Base-by-base conservation (phyloP, 2,113 vertebrate species). In the Falcunculus frontatus region DNA sequence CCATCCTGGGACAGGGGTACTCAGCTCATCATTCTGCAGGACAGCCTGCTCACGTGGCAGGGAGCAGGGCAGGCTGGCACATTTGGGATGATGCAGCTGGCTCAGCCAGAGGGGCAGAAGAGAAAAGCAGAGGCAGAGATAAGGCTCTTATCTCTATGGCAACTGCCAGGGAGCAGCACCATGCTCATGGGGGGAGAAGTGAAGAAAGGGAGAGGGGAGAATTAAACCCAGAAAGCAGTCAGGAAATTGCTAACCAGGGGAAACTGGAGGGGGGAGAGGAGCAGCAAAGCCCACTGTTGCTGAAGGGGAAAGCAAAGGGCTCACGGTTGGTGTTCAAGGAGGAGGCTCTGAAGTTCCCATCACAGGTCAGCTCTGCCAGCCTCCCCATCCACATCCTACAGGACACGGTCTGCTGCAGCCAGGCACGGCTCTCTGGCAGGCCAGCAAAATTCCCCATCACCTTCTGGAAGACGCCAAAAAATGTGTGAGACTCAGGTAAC, bases 81-180 rank as follows among this genome's bases (percentile, higher is more conserved):
- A 7, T 8, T 18, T 4, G 65, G 64, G 72, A 27, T 21, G n/a
- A 29, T 9, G 35, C 55, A 64, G 70, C 17, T 55, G 68, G 50
- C 52, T 47, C 73, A 82, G 68, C 10, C 60, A 86, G 72, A 57
- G 46, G 47, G 35, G 32, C 29, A 90, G 60, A 35, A 87, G 19
- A 87, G 20, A 52, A 77, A 84, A 63, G 33, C 69, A 94, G 55
- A 74, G 44, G 64, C 33, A 77, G 35, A 87, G 44, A 67, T 64
- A 76, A 79, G 27, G 44, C 33, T 76, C 17, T 81, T 53, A 88
- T 83, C 81, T 95, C 87, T 85, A 87, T 80, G 65, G 87, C 59
- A 95, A 91, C 91, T 87, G 65, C 78, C 29, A 87, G 87, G 65
- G 80, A 92, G 44, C 57, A 60, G 65, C 87, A 75, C 78, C 16